Conservation (phyloP, 2,113 vertebrate species). For the Myotis davidii region DNA sequence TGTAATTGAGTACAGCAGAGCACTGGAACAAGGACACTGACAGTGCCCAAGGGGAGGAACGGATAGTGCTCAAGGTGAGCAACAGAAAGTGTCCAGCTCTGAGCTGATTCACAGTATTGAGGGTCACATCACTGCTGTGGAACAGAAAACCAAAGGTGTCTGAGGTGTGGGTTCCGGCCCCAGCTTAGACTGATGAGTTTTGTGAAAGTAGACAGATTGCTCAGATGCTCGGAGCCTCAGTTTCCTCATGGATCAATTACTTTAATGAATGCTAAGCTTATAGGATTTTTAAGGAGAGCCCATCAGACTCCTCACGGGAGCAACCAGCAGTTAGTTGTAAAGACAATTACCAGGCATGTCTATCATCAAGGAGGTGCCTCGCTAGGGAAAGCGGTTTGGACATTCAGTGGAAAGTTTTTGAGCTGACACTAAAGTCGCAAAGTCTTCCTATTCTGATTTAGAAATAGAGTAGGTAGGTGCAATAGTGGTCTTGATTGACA, state of each 20-base stretch:
- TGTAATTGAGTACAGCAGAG: background rate
- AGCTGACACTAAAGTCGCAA: background rate
- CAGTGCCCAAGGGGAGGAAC: background rate
- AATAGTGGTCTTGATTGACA: background rate
- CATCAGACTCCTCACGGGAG: background rate
- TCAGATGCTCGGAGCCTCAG: background rate
- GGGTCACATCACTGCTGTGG: background rate
- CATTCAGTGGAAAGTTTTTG: background rate
- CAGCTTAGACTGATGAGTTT: background rate
- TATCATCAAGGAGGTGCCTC: background rate
- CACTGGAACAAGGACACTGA: background rate
- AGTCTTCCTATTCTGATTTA: background rate
- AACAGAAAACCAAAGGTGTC: background rate
- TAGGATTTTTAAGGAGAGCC: background rate
- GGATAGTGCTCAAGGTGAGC: background rate
- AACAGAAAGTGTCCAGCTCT: background rate
- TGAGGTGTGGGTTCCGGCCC: background rate
- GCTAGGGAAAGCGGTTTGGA: background rate
- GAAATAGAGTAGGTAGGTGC: rapidly evolving
- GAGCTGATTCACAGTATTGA: background rate
- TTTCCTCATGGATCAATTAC: background rate
- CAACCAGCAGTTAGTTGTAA: background rate
- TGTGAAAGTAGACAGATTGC: background rate
- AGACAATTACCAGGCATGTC: background rate
- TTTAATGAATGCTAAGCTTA: background rate